Conservation (phyloP, 1,140 invertebrate genomes). For the Plectrocnemia conspersa region DNA sequence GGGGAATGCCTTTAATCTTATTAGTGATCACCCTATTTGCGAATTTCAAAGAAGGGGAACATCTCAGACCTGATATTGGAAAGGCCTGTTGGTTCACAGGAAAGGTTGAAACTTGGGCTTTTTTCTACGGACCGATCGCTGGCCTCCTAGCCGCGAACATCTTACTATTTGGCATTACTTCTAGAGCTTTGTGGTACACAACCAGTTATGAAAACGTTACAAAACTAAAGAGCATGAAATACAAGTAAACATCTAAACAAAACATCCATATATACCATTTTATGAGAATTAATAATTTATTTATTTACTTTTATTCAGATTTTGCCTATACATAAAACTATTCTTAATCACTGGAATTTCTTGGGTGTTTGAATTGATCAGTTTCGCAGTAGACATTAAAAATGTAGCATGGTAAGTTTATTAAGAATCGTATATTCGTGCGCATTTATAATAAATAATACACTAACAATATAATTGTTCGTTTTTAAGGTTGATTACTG, state of each 20-base stretch:
- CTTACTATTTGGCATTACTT: constrained; percentile 55
- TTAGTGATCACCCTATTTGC: constrained; percentile 48
- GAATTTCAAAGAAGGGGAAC: constrained; percentile 50
- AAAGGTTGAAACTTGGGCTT: constrained; percentile 54
- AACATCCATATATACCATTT: neutral
- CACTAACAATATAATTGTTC: constrained; percentile 9
- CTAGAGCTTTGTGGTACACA: constrained; percentile 52
- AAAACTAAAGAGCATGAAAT: constrained; percentile 53
- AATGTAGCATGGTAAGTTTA: constrained; percentile 46
- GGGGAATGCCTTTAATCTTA: constrained; percentile 53
- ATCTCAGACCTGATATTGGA: constrained; percentile 57
- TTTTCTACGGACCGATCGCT: constrained; percentile 62
- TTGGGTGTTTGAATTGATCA: constrained; percentile 64
- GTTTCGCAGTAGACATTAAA: constrained; percentile 44
- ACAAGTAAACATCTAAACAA: constrained; percentile 48
- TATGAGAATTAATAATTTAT: constrained; percentile 7
- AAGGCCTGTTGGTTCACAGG: constrained; percentile 59
- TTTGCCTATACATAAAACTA: constrained; percentile 61
- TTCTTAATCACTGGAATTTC: constrained; percentile 68
- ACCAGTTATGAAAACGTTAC: constrained; percentile 49
- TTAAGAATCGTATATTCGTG: neutral
- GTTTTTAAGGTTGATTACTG: constrained; percentile 56
- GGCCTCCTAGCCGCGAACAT: constrained; percentile 55
- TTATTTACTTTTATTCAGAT: constrained; percentile 47
- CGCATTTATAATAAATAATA: neutral